Evolutionary conservation across 2,113 vertebrate species (phyloP).

Genomic region (Paratilapia polleni): DNA sequence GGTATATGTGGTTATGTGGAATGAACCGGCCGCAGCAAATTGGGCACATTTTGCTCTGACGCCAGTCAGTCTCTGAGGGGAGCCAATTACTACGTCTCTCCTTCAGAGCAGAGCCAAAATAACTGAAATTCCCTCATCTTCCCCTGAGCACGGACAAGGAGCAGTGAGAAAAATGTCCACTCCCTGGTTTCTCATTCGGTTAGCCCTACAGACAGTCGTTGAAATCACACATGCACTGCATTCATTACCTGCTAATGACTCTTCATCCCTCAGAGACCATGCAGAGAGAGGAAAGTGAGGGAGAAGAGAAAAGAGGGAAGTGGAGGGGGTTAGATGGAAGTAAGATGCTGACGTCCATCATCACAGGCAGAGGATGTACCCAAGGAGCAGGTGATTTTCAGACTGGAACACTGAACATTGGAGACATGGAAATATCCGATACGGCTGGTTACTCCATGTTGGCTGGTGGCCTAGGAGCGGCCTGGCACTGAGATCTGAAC

Average conservation of each 20-base stretch:
- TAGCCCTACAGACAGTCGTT: constrained; percentile 47
- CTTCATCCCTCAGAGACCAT: constrained; percentile 45
- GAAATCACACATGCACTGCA: constrained; percentile 57
- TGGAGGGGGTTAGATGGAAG: background rate
- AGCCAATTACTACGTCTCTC: constrained; percentile 69
- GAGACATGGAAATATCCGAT: constrained; percentile 62
- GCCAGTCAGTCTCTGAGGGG: constrained; percentile 56
- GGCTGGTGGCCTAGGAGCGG: constrained; percentile 36
- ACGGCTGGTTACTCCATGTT: constrained; percentile 53
- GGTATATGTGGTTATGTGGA: constrained; percentile 48
- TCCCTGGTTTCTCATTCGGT: constrained; percentile 46
- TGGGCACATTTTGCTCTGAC: constrained; percentile 54
- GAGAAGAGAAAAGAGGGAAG: background rate
- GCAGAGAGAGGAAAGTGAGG: constrained; percentile 2
- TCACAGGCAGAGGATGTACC: constrained; percentile 57
- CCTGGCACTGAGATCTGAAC: constrained; percentile 30
- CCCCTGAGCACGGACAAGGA: constrained; percentile 22
- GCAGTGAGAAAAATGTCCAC: constrained; percentile 52
- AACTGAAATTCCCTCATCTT: constrained; percentile 53
- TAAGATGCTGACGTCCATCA: constrained; percentile 41
- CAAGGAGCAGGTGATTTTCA: constrained; percentile 57
- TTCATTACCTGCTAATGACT: constrained; percentile 75
- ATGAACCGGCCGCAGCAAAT: constrained; percentile 56
- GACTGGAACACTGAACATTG: constrained; percentile 70
- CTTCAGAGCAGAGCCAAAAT: constrained; percentile 59